Evolutionary conservation across 37 sponge, comb jelly and placozoan species (phyloP), one percentile per base, ranked within the genome.

Genomic region (Cliona cf. orientalis): DNA sequence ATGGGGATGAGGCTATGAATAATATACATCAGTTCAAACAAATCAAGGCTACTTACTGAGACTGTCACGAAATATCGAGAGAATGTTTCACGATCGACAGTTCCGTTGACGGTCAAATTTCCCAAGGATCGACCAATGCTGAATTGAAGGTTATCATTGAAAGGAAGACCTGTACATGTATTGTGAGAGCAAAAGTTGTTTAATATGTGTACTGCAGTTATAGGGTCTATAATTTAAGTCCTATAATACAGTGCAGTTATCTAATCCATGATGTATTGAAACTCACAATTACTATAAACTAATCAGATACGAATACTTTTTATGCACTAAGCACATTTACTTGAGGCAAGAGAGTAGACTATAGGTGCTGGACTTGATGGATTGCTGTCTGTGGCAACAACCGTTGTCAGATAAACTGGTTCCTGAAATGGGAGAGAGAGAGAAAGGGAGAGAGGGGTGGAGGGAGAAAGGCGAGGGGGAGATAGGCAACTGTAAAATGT

Each of bases 11-110:
- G 59, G n/a, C 26, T n/a, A 58, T n/a, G 59, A 6, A 58, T n/a
- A 26, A 58, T 28, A 28, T 28, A 49, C 9, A 58, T 58, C 9
- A 28, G 3, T 26, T n/a, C n/a, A n/a, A n/a, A n/a, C n/a, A n/a
- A n/a, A n/a, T n/a, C n/a, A n/a, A n/a, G 28, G 23, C 46, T 2
- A 19, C 71, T 71, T 43, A 71, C 71, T 4, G 22, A 9, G 6
- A 81, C 81, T 25, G 31, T 37, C 21, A 86, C 65, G 1, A 77
- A 6, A 29, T 78, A 86, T 58, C 86, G 21, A 9, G 86, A 86
- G 4, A 53, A 29, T 26, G 79, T 70, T 40, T 86, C 86, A 4
- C 78, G 40, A 37, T 86, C 86, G n/a, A 86, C 38, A 4, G 86
- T 75, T 5, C 86, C 86, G 53, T 67, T 31, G 3, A 69, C 79